Conservation (phyloP, 2,888 invertebrate species). For the Cerastis leucographa region DNA sequence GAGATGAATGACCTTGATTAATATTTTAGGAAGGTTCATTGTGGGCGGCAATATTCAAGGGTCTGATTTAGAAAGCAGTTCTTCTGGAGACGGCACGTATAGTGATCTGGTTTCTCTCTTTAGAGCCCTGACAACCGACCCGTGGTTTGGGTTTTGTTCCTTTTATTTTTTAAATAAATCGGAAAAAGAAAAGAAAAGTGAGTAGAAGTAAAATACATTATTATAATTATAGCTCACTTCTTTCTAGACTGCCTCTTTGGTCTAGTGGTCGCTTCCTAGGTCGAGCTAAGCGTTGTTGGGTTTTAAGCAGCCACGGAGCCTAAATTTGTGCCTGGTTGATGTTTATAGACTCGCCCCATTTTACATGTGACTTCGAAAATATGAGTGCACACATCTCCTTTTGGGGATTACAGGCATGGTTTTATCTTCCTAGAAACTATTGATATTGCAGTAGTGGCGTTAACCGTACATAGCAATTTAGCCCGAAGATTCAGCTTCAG, state of each 20-base stretch:
- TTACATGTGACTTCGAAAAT: not conserved
- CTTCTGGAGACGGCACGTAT: not conserved
- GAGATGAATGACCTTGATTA: not conserved
- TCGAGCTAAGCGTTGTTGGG: not conserved
- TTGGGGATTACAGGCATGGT: not conserved
- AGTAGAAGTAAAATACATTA: not conserved
- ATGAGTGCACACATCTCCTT: not conserved
- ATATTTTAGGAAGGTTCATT: not conserved
- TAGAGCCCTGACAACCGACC: not conserved
- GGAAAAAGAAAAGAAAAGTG: too few species aligned
- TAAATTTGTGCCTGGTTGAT: not conserved
- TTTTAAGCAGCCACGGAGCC: not conserved
- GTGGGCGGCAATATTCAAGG: not conserved
- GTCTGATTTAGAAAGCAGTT: not conserved
- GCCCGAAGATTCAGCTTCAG: conserved; percentile 4
- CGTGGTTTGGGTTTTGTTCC: not conserved
- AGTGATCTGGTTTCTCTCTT: not conserved
- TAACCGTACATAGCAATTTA: not conserved
- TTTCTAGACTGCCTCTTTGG: not conserved
- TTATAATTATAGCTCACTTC: not conserved
- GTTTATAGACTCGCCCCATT: not conserved
- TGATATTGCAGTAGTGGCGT: not conserved
- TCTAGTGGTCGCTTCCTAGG: not conserved
- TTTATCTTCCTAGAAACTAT: not conserved
- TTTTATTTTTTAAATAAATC: not conserved